phyloP scores from a whole-genome alignment of 2,797 vertebrate species.

The Melanotaenia trifasciata region DNA sequence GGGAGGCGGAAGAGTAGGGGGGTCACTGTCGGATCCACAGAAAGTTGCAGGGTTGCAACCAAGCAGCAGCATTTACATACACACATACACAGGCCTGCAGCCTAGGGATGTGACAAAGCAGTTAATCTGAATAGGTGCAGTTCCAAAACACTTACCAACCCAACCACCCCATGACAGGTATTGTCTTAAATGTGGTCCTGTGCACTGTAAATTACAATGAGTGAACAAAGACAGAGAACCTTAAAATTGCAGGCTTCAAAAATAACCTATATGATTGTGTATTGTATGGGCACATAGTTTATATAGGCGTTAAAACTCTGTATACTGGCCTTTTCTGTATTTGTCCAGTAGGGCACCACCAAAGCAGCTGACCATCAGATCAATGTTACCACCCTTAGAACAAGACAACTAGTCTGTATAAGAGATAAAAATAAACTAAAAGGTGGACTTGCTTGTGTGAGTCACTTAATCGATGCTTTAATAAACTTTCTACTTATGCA shows the following conservation, averaged over 20 bases:
- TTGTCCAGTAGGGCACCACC: not conserved
- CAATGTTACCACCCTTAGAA: not conserved
- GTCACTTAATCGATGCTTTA: slow-evolving; percentile 45
- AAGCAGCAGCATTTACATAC: no score
- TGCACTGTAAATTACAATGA: slow-evolving; percentile 19
- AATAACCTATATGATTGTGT: slow-evolving; percentile 16
- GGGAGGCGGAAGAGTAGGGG: no score
- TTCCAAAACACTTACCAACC: no score
- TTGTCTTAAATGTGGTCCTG: slow-evolving; percentile 1
- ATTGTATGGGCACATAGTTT: not conserved
- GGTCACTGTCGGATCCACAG: no score
- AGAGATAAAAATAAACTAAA: not conserved
- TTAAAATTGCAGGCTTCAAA: not conserved
- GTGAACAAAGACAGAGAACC: slow-evolving; percentile 6
- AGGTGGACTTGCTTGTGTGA: slow-evolving; percentile 2
- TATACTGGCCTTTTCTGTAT: not conserved
- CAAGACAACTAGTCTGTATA: not conserved
- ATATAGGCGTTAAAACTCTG: not conserved
- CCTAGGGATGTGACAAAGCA: no score
- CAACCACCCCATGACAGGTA: no score
- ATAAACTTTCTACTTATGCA: slow-evolving; percentile 44
- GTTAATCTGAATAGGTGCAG: no score
- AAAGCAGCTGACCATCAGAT: not conserved
- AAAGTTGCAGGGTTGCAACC: no score
- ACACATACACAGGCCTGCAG: no score